Evolutionary conservation across 2,797 vertebrate species (phyloP).

Genomic region (Bufotes viridis): DNA sequence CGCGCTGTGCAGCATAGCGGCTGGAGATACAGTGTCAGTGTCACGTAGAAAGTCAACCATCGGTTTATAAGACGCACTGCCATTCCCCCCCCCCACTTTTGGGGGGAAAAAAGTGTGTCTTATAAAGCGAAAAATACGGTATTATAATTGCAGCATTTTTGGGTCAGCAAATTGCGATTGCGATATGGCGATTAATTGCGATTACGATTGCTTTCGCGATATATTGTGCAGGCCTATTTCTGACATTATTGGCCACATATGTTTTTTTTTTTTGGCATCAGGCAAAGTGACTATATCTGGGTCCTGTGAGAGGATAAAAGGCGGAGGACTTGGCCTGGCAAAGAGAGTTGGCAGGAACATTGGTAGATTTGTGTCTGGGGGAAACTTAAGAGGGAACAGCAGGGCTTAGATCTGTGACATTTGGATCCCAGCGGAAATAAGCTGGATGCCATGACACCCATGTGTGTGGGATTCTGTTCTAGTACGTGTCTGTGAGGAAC

Average conservation of each 20-base stretch:
- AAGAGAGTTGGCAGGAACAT: not conserved
- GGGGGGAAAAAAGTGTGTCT: too few species aligned
- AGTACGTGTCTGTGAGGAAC: constrained; percentile 29
- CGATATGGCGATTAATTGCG: too few species aligned
- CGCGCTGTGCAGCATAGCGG: too few species aligned
- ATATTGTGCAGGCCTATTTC: too few species aligned
- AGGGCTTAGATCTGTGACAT: constrained; percentile 47
- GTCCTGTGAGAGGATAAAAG: constrained; percentile 28
- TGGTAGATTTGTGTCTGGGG: constrained; percentile 4
- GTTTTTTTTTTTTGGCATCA: not conserved
- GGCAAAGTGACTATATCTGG: constrained; percentile 26
- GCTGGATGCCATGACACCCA: constrained; percentile 43
- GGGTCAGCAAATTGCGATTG: too few species aligned
- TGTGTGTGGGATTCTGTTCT: constrained; percentile 55
- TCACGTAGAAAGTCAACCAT: too few species aligned
- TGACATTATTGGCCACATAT: constrained; percentile 4
- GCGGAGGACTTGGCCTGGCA: constrained; percentile 4
- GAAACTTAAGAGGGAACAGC: constrained; percentile 43
- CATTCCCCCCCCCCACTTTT: too few species aligned
- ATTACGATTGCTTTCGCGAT: too few species aligned
- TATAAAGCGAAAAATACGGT: too few species aligned
- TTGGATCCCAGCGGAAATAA: constrained; percentile 42
- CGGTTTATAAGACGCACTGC: too few species aligned
- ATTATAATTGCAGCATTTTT: too few species aligned
- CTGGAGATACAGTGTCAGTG: too few species aligned